Base-by-base conservation (phyloP, 2,113 vertebrate species). In the Pogona vitticeps region DNA sequence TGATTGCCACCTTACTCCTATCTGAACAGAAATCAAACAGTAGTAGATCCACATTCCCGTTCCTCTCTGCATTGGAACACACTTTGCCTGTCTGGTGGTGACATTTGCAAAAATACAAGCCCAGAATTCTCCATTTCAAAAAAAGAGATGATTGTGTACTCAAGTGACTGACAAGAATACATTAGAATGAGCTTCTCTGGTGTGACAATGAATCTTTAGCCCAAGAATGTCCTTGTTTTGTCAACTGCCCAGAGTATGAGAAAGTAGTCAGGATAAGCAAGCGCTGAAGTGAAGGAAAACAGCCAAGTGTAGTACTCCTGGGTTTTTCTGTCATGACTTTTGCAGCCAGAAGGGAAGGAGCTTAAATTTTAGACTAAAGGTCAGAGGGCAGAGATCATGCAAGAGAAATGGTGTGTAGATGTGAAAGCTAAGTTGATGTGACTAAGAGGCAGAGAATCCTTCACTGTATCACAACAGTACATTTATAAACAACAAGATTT, bases 181-280 rank as follows among this genome's bases (percentile, higher is more conserved):
- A 36, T 15, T 18, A 59, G 87, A 33, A 76, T 76, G 40, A 83
- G 12, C 3, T 84, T 67, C 52, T 81, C 40, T 85, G 6, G 21
- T n/a, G 1, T 0, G 28, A 36, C 0, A 2, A 9, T 2, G 65
- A 0, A 79, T 77, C 36, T 76, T 58, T 21, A 82, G 23, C 71
- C 42, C 20, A 26, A 88, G 80, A 71, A 56, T 5, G 76, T 88
- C 58, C 38, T 85, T 65, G 21, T 14, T 68, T 58, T 91, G 52
- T 65, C 87, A 61, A 77, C 31, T 83, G 36, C 17, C 75, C 52
- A 87, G 75, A 86, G 58, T 21, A 89, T 1, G 20, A 76, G 90
- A 61, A 88, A 68, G 14, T 56, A 90, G 18, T 6, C 80, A 86
- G 90, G 73, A 89, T n/a, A 91, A 92, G 90, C 9, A 89, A 91